A percentile compares a stretch with the other conserved stretches of the same genome.
Conservation (phyloP, 2,888 invertebrate species). For the Gerris lacustris region DNA sequence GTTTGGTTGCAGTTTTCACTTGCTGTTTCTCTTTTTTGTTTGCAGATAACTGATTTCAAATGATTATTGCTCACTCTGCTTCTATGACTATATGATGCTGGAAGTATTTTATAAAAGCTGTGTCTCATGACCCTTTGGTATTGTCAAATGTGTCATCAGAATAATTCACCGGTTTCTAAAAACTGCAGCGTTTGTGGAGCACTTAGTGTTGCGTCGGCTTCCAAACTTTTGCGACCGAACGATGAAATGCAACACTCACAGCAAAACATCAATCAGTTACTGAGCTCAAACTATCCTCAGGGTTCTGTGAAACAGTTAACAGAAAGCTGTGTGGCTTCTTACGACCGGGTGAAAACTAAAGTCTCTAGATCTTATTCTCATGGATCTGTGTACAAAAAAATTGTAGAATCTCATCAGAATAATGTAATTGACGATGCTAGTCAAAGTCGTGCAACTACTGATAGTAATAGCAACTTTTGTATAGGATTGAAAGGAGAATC, state of each 20-base stretch:
- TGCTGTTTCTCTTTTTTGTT: background rate
- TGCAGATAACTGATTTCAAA: background rate
- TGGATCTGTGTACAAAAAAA: conserved; percentile 44
- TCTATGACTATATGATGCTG: background rate
- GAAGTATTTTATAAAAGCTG: background rate
- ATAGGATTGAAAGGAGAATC: conserved; percentile 38
- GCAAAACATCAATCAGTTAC: conserved; percentile 2
- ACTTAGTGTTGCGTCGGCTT: background rate
- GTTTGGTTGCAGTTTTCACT: no score
- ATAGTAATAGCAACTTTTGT: conserved; percentile 33
- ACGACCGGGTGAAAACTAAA: conserved; percentile 42
- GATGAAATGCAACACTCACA: conserved; percentile 10
- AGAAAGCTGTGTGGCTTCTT: conserved; percentile 22
- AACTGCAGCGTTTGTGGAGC: conserved; percentile 6
- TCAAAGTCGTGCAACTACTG: conserved; percentile 24
- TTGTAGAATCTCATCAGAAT: conserved; percentile 29
- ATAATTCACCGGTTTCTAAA: background rate
- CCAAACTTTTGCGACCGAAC: background rate
- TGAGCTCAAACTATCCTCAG: background rate
- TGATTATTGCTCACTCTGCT: background rate
- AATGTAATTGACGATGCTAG: conserved; percentile 26
- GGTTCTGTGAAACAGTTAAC: background rate
- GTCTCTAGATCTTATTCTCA: conserved; percentile 52
- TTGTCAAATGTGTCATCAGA: conserved; percentile 10
- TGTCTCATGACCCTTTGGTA: conserved; percentile 8